Base-by-base conservation (phyloP, 2,888 invertebrate genomes). In the Myopa testacea region DNA sequence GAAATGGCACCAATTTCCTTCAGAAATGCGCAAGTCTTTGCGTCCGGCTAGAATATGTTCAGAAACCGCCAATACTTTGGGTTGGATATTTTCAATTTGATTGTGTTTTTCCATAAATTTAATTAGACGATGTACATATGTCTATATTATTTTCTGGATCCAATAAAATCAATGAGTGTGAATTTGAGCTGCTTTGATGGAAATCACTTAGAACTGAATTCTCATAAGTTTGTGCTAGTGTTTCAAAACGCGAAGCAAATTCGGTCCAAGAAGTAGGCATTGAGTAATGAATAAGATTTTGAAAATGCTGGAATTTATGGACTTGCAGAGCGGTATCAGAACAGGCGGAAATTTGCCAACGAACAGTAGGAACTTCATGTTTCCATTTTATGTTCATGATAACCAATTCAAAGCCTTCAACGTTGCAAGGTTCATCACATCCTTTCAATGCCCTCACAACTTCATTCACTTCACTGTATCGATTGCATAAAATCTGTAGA, bases 211-310 rank as follows among this genome's bases (percentile, higher is more conserved):
- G 77, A 38, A 85, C 75, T 80, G 81, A 84, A 78, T 87, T 88
- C 2, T 86, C 85, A 83, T 93, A 93, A 84, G 92, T 92, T 80
- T 93, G 91, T 77, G 93, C 91, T 63, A 95, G 88, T 37, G 93
- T 92, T 0, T 93, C 91, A n/a, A n/a, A n/a, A n/a, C n/a, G n/a
- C n/a, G n/a, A n/a, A n/a, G n/a, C n/a, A n/a, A n/a, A n/a, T n/a
- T 91, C 90, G 0, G 93, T 93, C 87, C 93, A 94, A 0, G 91
- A 89, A 45, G 88, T 84, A 0, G 94, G 93, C 81, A 95, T 86
- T 3, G 94, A 93, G 87, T 92, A 95, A 86, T 95, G 95, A 19
- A 96, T 90, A 45, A 96, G 88, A 82, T 92, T 90, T 72, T 92
- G 90, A 0, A 93, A 94, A 85, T 94, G 91, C 0, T 91, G 92